Base-by-base conservation (phyloP, 2,888 invertebrate species). In the Fragum fragum region DNA sequence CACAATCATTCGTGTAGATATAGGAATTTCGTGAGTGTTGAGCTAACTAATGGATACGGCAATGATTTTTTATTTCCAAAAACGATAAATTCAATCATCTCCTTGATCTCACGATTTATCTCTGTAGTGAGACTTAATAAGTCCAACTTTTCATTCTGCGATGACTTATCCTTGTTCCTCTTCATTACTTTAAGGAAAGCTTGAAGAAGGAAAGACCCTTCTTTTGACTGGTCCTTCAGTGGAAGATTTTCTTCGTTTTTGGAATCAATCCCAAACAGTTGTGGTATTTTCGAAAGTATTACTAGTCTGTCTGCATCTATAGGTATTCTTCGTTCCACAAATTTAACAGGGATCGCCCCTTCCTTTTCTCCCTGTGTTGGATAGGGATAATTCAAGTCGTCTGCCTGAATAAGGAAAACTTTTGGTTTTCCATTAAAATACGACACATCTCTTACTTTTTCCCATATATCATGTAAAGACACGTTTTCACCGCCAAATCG, bases 21-120 rank as follows among this genome's bases (percentile, higher is more conserved):
- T 2, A 63, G 36, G n/a, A 63, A 63, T 36, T 63, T 63, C 28
- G n/a, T 63, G n/a, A 63, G n/a, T 16, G 63, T 63, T 28, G 63
- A 63, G 18, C n/a, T 63, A 28, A 63, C 63, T 9, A 28, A 28
- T 29, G 63, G 63, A 21, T 32, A 36, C 16, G 63, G 16, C 18
- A 63, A 32, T 9, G 0, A 1, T 1, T 16, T 9, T 28, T 6
- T 7, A 14, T 21, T 18, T 26, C 1, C 32, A 16, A 21, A 9
- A 18, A 6, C 32, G 36, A 29, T 21, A 1, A 18, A 16, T 23
- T 66, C 21, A 42, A 66, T 66, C 23, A 36, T 66, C 6, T 36
- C 36, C 26, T 39, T 66, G 1, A 66, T 39, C 7, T 42, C 36
- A 18, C 42, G 1, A 26, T 66, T 66, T 9, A 66, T 66, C 14